Evolutionary conservation across 1,140 invertebrate genomes (phyloP), one percentile per base, ranked within the genome.

Genomic region (Eulimnadia texana): DNA sequence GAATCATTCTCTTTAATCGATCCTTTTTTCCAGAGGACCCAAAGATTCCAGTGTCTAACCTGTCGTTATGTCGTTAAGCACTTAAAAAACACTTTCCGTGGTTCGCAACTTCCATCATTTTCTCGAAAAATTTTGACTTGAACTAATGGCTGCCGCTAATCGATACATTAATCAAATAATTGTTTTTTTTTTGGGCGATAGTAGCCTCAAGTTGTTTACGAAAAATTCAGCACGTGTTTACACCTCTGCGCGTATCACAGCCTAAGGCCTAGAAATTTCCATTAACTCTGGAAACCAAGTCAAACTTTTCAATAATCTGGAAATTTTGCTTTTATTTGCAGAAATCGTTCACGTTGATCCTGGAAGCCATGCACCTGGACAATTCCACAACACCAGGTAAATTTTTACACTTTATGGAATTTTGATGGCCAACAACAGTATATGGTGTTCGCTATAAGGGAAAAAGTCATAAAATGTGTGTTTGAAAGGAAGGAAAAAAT

Each of bases 331-430:
- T 70, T 72, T 69, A 68, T 68, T 82, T 82, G 49, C 84, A 93
- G 90, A 85, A 88, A 72, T 89, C 88, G 64, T 92, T 93, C 76
- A 90, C 89, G 66, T 78, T 93, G 69, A 91, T 93, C 65, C 79
- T 93, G 65, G 88, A 92, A 78, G 90, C 89, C 62, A 82, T 87
- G 77, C 87, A 92, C 75, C 82, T 86, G 76, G 80, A 77, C 73
- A 84, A 84, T 71, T 57, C 55, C 29, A 27, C 54, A 56, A 19
- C 24, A 27, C 55, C 55, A 57, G 55, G 55, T 57, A 57, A 29
- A 16, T 11, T 20, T 9, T 42, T 42, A 9, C 33, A 42, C 6
- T 16, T 42, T 42, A 42, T 42, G 6, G 6, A 42, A 42, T 42
- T 42, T n/a, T n/a, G n/a, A n/a, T n/a, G n/a, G n/a, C n/a, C n/a